Conservation (phyloP, 2,113 vertebrate species). For the Corythornis madagascariensis region DNA sequence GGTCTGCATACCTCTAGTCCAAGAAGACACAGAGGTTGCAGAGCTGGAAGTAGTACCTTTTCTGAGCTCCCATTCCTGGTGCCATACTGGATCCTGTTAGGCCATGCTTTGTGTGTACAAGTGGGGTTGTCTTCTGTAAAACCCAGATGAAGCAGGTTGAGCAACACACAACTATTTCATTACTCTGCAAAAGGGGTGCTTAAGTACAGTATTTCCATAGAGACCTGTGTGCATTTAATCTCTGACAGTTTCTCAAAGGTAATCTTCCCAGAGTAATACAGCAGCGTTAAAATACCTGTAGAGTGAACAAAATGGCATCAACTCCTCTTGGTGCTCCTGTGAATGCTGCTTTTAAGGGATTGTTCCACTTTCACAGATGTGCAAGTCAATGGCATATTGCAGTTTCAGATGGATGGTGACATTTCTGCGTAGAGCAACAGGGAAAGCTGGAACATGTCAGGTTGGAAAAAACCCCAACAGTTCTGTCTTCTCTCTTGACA, state of each 20-base stretch:
- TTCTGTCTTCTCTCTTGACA: background rate
- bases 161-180: background rate
- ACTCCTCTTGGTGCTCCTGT: background rate
- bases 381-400: background rate
- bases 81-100: background rate
- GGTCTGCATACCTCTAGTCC: background rate
- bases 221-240: background rate
- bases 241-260: background rate
- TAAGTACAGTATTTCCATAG: background rate
- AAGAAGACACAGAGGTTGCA: background rate
- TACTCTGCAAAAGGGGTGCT: background rate
- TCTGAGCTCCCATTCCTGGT: background rate
- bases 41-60: background rate
- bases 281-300: background rate
- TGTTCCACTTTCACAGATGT: fast-evolving
- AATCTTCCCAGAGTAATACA: background rate
- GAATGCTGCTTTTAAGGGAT: background rate
- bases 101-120: background rate
- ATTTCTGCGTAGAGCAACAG: background rate
- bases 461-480: background rate
- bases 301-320: background rate
- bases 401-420: background rate
- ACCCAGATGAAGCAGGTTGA: background rate
- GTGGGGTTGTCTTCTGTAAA: background rate
- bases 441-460: background rate